These are phyloP conservation scores for Trichosurus vulpecula DNA, from an alignment of 2,797 vertebrate species.

Conservation along the genomic window DNA sequence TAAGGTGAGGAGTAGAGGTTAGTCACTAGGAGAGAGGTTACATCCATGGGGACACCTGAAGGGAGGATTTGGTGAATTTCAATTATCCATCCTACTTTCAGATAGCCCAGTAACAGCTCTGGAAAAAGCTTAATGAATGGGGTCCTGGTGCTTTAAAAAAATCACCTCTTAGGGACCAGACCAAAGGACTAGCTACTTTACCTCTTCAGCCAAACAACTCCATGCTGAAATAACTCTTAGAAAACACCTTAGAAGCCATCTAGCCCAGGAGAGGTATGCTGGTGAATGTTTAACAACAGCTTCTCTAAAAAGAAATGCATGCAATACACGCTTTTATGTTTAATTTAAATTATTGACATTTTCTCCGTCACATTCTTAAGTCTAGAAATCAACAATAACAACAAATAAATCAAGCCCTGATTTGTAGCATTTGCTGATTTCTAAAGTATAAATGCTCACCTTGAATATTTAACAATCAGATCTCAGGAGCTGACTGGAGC, in stretches of 20 bases:
- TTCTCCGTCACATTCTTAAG: background rate
- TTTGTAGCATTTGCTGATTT: background rate
- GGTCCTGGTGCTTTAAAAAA: slow-evolving; percentile 14
- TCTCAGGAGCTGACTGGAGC: background rate
- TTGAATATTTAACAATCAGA: background rate
- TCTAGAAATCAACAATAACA: background rate
- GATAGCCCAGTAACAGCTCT: slow-evolving; percentile 6
- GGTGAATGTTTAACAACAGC: background rate
- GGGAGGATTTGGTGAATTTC: background rate
- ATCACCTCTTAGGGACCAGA: background rate
- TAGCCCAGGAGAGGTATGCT: background rate
- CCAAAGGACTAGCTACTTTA: background rate
- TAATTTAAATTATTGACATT: background rate
- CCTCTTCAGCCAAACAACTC: background rate
- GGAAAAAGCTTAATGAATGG: slow-evolving; percentile 53
- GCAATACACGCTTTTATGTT: background rate
- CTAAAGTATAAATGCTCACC: background rate
- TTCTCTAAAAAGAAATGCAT: background rate
- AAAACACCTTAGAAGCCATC: background rate
- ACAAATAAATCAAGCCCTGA: background rate
- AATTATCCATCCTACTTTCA: background rate
- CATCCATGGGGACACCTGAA: background rate
- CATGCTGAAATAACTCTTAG: background rate
- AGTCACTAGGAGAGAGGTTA: background rate
- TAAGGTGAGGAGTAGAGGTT: background rate